phyloP scores from a whole-genome alignment of 2,888 invertebrate genomes.

The Digitonthophagus gazella region DNA sequence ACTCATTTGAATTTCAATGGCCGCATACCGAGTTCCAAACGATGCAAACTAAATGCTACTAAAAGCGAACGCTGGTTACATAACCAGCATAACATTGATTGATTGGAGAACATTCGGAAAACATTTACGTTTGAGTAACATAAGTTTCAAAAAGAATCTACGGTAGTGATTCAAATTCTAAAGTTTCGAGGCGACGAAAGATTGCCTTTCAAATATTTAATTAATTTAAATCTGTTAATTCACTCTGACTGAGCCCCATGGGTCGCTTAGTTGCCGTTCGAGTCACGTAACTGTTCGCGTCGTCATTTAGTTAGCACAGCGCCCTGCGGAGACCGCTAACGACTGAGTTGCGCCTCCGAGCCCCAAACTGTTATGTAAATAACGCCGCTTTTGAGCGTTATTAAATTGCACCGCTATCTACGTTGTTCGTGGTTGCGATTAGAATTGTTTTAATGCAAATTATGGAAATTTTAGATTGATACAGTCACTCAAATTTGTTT shows the following conservation, averaged over 20 bases:
- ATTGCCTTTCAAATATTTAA: conserved; percentile 15
- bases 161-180: no score
- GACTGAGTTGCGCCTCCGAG: neutral
- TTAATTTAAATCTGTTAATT: conserved; percentile 16
- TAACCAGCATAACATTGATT: no score
- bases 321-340: neutral
- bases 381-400: conserved; percentile 15
- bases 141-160: no score
- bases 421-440: neutral
- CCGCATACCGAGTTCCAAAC: neutral
- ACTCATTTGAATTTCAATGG: neutral
- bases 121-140: no score
- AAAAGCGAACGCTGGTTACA: no score
- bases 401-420: conserved; percentile 7
- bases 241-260: conserved; percentile 4
- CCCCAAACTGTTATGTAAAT: conserved; percentile 15
- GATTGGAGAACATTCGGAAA: no score
- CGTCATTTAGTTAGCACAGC: conserved; percentile 14
- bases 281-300: conserved; percentile 15
- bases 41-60: neutral
- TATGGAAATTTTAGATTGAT: neutral
- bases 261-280: conserved; percentile 4
- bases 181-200: neutral
- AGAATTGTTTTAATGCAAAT: neutral
- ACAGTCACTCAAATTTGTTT: neutral